Evolutionary conservation across 1,140 invertebrate species (phyloP).

Genomic region (Bicyclus anynana): DNA sequence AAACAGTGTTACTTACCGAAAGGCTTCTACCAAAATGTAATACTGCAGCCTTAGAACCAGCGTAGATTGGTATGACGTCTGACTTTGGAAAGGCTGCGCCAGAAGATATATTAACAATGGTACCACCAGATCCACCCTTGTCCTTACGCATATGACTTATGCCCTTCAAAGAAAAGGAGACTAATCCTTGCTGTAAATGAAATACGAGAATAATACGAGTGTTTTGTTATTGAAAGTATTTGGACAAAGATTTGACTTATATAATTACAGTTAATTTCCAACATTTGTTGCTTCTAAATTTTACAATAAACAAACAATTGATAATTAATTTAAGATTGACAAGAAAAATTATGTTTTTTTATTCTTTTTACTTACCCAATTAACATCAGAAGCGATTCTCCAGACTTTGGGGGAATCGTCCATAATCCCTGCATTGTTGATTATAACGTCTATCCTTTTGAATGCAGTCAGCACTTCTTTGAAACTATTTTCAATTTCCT

Average conservation of each 20-base stretch:
- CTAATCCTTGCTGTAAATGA: background rate
- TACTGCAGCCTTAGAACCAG: background rate
- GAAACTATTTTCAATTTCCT: slow-evolving; percentile 19
- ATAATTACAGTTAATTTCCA: too few species aligned
- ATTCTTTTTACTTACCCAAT: slow-evolving; percentile 38
- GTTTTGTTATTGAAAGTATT: too few species aligned
- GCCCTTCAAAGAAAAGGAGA: background rate
- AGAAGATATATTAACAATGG: background rate
- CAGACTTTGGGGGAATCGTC: slow-evolving; percentile 41
- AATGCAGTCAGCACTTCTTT: slow-evolving; percentile 70
- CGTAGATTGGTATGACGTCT: background rate
- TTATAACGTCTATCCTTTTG: slow-evolving; percentile 79
- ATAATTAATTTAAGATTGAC: too few species aligned
- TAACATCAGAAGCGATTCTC: slow-evolving; percentile 43
- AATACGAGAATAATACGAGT: background rate
- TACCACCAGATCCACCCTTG: background rate
- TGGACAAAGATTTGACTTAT: too few species aligned
- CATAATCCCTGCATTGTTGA: slow-evolving; percentile 81
- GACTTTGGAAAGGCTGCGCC: background rate
- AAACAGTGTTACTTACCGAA: too few species aligned
- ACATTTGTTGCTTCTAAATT: too few species aligned
- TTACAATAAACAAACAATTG: too few species aligned
- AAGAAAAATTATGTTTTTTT: too few species aligned
- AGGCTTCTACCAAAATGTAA: background rate
- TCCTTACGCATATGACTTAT: background rate